Base-by-base conservation (phyloP, 2,113 vertebrate genomes). In the Aramus guarauna region DNA sequence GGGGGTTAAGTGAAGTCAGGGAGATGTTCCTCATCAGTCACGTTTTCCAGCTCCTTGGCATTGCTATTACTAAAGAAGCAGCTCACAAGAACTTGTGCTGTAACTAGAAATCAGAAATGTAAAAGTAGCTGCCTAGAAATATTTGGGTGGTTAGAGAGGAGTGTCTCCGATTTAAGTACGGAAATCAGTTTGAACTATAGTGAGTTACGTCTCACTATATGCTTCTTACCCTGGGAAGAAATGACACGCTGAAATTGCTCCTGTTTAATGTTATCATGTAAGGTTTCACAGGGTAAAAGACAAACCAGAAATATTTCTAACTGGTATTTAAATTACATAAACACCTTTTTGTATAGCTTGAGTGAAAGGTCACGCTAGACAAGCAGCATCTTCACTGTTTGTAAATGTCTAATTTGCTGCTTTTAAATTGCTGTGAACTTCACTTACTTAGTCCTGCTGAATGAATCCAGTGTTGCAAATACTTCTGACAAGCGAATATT, bases 401-500 rank as follows among this genome's bases (percentile, higher is more conserved):
- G 95, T 97, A 95, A 95, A 96, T 96, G 96, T 97, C 96, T 97
- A 90, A 97, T 98, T 98, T 96, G 96, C 93, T 96, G 96, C 93
- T 96, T 94, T 97, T 81, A 94, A 95, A 94, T 94, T 91, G 94
- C 91, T 97, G 85, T 93, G 81, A 94, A 94, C 88, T 95, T 96
- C 90, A 56, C 81, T 96, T 77, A 59, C 96, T 97, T 82, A 32
- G 77, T 85, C 92, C 81, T 62, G 85, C 86, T 84, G 94, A 85
- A 74, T 95, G 89, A 96, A 94, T 97, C 87, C 91, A 91, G 80
- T 96, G 91, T 93, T 96, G 80, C 95, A 95, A 95, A 96, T 96
- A 94, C 87, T 97, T 96, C 93, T 98, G 98, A 97, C 98, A 98
- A 98, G 98, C 77, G 96, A 98, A 92, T 96, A 84, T 98, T 98